A percentile compares a stretch with the other conserved stretches of the same genome.
These are phyloP conservation scores for Pterostichus niger DNA, from an alignment of 2,888 invertebrate species.

Conservation along the genomic window DNA sequence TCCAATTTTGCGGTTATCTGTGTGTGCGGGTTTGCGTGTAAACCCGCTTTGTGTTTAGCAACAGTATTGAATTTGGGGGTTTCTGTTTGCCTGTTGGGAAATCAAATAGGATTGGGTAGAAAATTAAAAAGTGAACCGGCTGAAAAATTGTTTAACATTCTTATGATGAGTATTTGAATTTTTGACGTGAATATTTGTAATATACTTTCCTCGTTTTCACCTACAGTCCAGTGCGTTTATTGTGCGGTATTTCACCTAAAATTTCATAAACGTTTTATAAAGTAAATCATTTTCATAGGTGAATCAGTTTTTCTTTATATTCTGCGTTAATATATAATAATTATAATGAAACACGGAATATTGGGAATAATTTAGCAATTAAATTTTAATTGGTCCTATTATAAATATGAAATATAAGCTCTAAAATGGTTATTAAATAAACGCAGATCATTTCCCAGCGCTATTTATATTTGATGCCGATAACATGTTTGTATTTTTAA, in stretches of 20 bases:
- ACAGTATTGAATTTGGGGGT: conserved; percentile 12
- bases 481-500: conserved; percentile 20
- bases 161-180: conserved; percentile 21
- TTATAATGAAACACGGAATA: neutral
- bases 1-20: conserved; percentile 22
- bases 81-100: conserved; percentile 20
- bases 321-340: neutral
- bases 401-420: conserved; percentile 18
- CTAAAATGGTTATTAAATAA: conserved; percentile 37
- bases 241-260: neutral
- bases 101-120: conserved; percentile 9
- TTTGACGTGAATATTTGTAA: neutral
- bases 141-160: conserved; percentile 16
- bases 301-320: neutral
- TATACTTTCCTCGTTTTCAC: neutral
- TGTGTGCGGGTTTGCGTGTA: neutral
- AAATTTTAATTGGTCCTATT: conserved; percentile 40
- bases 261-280: too few relatives aligned
- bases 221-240: neutral
- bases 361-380: conserved; percentile 38
- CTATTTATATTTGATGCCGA: conserved; percentile 26
- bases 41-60: conserved; percentile 8
- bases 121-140: conserved; percentile 21
- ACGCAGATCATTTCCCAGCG: neutral
- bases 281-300: too few relatives aligned